Evolutionary conservation across 37 sponge, comb jelly and placozoan species (phyloP), one percentile per base, ranked within the genome.

Genomic region (Agelas oroides): DNA sequence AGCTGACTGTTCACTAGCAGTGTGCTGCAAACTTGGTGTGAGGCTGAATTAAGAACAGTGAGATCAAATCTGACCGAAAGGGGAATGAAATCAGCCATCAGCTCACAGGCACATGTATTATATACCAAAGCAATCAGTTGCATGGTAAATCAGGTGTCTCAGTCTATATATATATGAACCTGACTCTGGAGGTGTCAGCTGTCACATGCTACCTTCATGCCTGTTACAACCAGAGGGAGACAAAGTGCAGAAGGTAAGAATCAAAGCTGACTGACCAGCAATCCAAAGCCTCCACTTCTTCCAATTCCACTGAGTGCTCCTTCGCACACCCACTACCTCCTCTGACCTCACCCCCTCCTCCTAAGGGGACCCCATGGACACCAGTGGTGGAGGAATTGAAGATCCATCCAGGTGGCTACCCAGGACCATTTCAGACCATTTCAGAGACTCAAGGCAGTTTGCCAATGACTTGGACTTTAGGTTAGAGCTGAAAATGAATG

Each of bases 201-300:
- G 66, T 97, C 30, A 92, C 96, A n/a, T 95, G 96, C 76, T 97
- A 82, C 76, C 84, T 97, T 46, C 98, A 97, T 85, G 97, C 96
- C n/a, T 92, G 95, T 57, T 87, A 90, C 35, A 82, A 84, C 21
- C 93, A 95, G 68, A 87, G 79, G 36, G 98, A 95, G 73, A 52
- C 64, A 39, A 95, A 95, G 68, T 65, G 76, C n/a, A 39, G 96
- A 58, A 95, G 92, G 85, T 88, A 88, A n/a, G 66, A 65, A 75
- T 63, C 24, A 84, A 84, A 53, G 84, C 75, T 61, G 84, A n/a
- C n/a, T n/a, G n/a, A 84, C 55, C 60, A 69, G 71, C 75, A 74
- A 56, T 84, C 84, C 66, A 84, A 74, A 66, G 74, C 74, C 3
- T 83, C 83, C 25, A 83, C 83, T 27, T 65, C 73, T 33, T 24